A percentile compares a stretch with the other conserved stretches of the same genome.
Conservation (phyloP, 2,888 invertebrate species). For the Lasioglossum vierecki region DNA sequence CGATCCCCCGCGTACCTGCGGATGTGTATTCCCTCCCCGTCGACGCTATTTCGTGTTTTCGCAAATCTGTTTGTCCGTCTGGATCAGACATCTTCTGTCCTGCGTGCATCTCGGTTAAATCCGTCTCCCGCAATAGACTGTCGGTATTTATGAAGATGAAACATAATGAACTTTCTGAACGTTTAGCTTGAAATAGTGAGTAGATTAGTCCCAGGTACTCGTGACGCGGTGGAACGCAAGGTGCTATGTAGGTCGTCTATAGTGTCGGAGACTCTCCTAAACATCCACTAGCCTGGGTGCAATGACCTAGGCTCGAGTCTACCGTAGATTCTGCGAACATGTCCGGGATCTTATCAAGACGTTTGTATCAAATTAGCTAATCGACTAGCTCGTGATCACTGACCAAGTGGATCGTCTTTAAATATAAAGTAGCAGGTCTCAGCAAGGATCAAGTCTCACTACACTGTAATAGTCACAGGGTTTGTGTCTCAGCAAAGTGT, state of each 20-base stretch:
- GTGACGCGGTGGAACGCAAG: background rate
- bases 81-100: background rate
- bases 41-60: background rate
- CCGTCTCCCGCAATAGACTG: background rate
- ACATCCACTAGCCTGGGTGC: background rate
- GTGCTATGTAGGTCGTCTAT: background rate
- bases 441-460: background rate
- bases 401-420: background rate
- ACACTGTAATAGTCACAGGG: no score
- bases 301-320: background rate
- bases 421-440: background rate
- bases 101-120: rapidly evolving
- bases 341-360: background rate
- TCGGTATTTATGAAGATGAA: background rate
- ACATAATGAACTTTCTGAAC: background rate
- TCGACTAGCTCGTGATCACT: background rate
- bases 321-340: background rate
- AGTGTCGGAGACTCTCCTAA: background rate
- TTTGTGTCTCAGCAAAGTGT: no score
- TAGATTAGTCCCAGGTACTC: background rate
- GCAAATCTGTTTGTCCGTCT: background rate
- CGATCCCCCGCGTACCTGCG: background rate
- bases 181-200: background rate
- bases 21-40: background rate
- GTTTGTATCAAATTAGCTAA: background rate